Percentiles rank a stretch among this genome's conserved stretches.
Conservation (phyloP, 2,113 vertebrate species). For the Pseudolaguvia tuberculata region DNA sequence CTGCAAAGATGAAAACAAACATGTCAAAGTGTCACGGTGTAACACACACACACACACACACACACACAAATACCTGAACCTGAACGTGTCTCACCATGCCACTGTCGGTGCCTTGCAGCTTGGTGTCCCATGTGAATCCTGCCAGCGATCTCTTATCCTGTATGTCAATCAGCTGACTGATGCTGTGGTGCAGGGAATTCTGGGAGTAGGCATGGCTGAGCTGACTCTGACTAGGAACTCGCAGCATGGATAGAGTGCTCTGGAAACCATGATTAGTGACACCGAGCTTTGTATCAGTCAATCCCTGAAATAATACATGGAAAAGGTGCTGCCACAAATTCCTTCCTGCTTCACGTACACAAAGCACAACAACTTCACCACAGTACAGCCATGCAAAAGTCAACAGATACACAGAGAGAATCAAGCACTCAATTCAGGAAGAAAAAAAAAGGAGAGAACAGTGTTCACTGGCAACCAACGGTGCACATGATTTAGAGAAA, state of each 20-base stretch:
- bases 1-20: conserved; percentile 60
- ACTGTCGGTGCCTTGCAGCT: conserved; percentile 70
- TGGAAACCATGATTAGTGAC: conserved; percentile 57
- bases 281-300: conserved; percentile 78
- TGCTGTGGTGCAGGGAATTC: conserved; percentile 78
- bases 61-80: background rate
- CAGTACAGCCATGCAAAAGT: conserved; percentile 1
- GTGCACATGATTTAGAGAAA: no score
- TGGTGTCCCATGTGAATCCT: conserved; percentile 78
- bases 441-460: background rate
- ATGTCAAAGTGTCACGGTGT: background rate
- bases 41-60: background rate
- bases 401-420: background rate
- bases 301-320: conserved; percentile 65
- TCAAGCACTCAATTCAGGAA: background rate
- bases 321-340: background rate
- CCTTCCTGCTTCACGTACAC: background rate
- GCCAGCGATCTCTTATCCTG: conserved; percentile 76
- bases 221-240: conserved; percentile 72
- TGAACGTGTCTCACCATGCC: conserved; percentile 74
- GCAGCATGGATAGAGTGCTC: conserved; percentile 61
- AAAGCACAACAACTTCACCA: background rate
- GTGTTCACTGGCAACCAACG: background rate
- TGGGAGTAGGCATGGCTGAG: conserved; percentile 70
- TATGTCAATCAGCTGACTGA: conserved; percentile 81